Conservation (phyloP, 2,797 vertebrate genomes). For the Dryobates pubescens region DNA sequence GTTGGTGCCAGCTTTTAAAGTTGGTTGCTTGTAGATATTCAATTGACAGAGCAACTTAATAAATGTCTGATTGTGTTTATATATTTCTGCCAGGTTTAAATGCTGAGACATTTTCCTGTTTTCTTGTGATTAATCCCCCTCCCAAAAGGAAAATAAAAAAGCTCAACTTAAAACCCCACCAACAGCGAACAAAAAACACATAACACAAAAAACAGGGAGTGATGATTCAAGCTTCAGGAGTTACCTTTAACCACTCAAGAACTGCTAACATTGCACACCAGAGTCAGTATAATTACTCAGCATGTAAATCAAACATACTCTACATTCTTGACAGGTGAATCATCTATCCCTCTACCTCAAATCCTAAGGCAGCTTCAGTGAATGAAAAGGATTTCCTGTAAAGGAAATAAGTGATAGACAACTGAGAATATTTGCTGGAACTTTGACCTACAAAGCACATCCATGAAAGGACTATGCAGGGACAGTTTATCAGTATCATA, state of each 20-base stretch:
- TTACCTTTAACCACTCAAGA: neutral
- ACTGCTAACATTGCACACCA: neutral
- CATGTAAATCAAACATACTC: neutral
- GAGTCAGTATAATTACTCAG: neutral
- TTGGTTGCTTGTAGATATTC: neutral
- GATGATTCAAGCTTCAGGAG: neutral
- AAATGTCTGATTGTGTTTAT: neutral
- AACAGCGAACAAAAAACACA: neutral
- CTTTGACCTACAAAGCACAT: neutral
- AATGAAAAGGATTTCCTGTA: neutral
- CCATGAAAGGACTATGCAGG: neutral
- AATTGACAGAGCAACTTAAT: neutral
- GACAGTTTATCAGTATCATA: neutral
- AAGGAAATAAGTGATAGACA: neutral
- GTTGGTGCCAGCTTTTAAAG: neutral
- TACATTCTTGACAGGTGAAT: fast-evolving
- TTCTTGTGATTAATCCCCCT: neutral
- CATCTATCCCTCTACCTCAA: fast-evolving
- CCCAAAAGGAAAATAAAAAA: neutral
- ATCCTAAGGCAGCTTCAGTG: neutral
- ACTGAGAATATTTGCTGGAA: neutral
- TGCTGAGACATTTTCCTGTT: neutral
- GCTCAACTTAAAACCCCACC: no score
- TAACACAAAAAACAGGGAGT: neutral
- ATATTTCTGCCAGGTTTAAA: neutral